phyloP scores from a whole-genome alignment of 2,113 vertebrate species.

The Colaptes auratus region DNA sequence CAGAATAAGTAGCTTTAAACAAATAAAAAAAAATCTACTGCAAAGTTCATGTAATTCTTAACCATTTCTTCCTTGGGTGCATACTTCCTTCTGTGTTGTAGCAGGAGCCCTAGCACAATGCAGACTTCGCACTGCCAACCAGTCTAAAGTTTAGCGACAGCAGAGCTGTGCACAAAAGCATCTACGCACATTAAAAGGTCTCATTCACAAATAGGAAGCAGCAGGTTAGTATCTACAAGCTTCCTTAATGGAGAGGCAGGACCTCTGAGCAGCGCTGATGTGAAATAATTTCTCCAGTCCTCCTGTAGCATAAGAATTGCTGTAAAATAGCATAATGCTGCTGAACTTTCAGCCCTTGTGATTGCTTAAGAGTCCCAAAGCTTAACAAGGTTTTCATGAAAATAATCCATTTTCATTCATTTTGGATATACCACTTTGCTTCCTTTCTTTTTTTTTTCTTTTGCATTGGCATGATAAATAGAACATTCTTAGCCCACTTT shows the following conservation, averaged over 20 bases:
- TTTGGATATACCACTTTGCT: background rate
- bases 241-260: background rate
- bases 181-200: background rate
- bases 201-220: background rate
- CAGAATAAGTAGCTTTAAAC: background rate
- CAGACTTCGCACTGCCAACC: background rate
- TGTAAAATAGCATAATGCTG: background rate
- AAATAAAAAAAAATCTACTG: background rate
- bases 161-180: background rate
- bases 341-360: background rate
- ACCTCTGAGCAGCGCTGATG: background rate
- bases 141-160: background rate
- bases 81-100: background rate
- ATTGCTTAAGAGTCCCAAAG: constrained; percentile 2
- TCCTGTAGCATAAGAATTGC: background rate
- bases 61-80: background rate
- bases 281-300: background rate
- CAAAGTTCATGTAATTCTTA: background rate
- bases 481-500: background rate
- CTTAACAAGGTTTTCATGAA: constrained; percentile 28
- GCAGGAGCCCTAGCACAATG: background rate
- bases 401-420: constrained; percentile 29
- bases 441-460: background rate
- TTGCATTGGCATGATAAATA: background rate
- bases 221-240: background rate